These are phyloP conservation scores for Albula glossodonta DNA, from an alignment of 2,113 vertebrate species.

Conservation along the genomic window DNA sequence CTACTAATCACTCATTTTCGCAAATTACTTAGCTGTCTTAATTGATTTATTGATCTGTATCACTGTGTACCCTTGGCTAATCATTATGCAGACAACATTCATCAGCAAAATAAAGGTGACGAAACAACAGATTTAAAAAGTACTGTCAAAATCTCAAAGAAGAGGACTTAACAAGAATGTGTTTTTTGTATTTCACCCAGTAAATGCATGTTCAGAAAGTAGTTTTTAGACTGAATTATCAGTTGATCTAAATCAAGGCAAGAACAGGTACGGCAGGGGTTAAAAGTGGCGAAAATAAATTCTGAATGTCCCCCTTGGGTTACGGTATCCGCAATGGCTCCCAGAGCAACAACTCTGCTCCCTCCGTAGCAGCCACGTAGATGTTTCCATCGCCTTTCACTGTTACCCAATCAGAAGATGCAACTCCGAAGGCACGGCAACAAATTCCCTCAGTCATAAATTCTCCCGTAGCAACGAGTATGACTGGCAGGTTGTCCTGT, in stretches of 20 bases:
- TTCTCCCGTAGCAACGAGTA: slow-evolving; percentile 40
- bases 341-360: slow-evolving; percentile 10
- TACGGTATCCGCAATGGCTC: not conserved
- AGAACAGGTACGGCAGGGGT: not conserved
- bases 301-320: slow-evolving; percentile 9
- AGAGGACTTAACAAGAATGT: not conserved
- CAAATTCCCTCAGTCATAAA: slow-evolving; percentile 20
- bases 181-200: not conserved
- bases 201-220: not conserved
- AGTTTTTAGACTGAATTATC: not conserved
- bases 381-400: slow-evolving; percentile 20
- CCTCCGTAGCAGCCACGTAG: slow-evolving; percentile 32
- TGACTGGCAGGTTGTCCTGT: slow-evolving; percentile 48
- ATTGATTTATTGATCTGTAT: not conserved
- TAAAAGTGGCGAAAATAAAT: slow-evolving; percentile 3
- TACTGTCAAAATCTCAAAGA: not conserved
- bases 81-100: not conserved
- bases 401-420: slow-evolving; percentile 21
- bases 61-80: not conserved
- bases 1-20: too few species aligned
- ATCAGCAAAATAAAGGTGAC: not conserved
- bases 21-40: not conserved
- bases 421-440: not conserved
- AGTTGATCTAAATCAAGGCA: not conserved
- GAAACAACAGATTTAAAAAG: not conserved